Evolutionary conservation across 2,113 vertebrate species (phyloP).

Genomic region (Ophiodon elongatus): DNA sequence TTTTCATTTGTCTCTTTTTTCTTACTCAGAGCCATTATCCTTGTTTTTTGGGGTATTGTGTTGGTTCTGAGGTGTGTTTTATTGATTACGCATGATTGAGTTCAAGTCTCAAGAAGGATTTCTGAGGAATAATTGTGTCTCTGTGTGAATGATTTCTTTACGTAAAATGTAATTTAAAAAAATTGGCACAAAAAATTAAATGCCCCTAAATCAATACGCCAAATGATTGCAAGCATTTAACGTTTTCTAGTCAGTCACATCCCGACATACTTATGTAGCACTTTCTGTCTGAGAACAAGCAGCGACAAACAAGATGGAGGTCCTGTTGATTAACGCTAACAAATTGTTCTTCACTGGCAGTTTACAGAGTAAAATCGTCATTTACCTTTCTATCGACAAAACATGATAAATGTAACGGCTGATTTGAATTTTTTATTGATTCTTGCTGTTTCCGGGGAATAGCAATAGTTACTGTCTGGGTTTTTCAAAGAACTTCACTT

Average conservation of each 20-base stretch:
- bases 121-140: constrained; percentile 6
- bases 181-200: neutral
- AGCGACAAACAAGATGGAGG: constrained; percentile 2
- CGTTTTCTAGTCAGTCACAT: neutral
- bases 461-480: neutral
- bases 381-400: neutral
- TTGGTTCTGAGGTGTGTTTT: constrained; percentile 5
- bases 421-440: neutral
- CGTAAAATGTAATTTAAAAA: neutral
- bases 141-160: neutral
- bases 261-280: neutral
- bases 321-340: neutral
- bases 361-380: neutral
- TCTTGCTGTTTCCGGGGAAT: neutral
- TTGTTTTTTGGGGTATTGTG: neutral
- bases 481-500: neutral
- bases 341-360: neutral
- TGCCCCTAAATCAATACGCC: neutral
- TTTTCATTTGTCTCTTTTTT: neutral
- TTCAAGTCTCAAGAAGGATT: neutral
- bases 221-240: constrained; percentile 1
- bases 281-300: neutral
- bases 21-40: neutral
- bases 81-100: neutral
- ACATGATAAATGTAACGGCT: neutral